Base-by-base conservation (phyloP, 2,888 invertebrate genomes). In the Agrochola circellaris region DNA sequence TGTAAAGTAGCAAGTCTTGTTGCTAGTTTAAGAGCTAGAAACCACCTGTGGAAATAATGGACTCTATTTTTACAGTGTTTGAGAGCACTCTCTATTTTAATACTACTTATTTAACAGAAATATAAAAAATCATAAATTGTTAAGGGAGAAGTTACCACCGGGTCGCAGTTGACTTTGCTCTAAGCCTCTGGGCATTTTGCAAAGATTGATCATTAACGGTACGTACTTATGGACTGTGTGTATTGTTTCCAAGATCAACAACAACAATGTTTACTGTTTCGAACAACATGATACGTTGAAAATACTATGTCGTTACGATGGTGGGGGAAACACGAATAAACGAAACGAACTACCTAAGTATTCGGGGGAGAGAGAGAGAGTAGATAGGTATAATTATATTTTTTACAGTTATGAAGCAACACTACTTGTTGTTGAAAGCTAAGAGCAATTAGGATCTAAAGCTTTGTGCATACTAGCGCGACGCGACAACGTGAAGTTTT, bases 1-100 rank as follows among this genome's bases (percentile, higher is more conserved):
- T 68, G 64, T 65, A 54, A 73, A 83, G 82, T 83, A 85, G 65
- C 73, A 74, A 84, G 71, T 84, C 85, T 72, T 83, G 81, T 83
- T 68, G 62, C 67, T 75, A 62, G 48, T 71, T 74, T 81, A 66
- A 75, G 62, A 81, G 69, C 65, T 70, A 61, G 71, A 73, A 77
- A 73, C 45, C 65, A 81, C 74, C 72, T 73, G 73, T 77, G n/a
- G 68, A 73, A 85, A 82, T 81, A 83, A 85, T 77, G 73, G 51
- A 74, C 68, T 26, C 48, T 60, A 66, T 77, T 77, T 73, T 74
- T 62, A 73, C 73, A 72, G 17, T 38, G 62, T 48, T 26, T 51
- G 30, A 30, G 34, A 48, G 45, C 23, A 48, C 60, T 60, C n/a
- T 60, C 45, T 73, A 38, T 65, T 42, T 71, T 51, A 34, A 68